Percentiles rank a stretch among this genome's conserved stretches.
phyloP scores from a whole-genome alignment of 2,797 vertebrate genomes.

The Tapirus indicus region DNA sequence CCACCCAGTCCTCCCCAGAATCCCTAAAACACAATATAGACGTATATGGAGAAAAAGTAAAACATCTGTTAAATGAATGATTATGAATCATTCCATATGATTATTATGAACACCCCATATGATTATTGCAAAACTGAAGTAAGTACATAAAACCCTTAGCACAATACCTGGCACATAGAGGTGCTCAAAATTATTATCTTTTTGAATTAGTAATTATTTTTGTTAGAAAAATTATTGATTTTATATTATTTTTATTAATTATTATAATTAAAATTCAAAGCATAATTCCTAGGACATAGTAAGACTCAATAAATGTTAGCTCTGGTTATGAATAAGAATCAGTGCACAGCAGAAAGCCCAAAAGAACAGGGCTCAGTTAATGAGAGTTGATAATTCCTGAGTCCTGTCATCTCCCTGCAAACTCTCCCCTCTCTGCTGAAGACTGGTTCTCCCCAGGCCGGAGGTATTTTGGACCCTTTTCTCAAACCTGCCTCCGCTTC shows the following conservation, averaged over 20 bases:
- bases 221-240: background rate
- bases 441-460: background rate
- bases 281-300: background rate
- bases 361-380: background rate
- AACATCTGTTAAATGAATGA: background rate
- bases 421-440: background rate
- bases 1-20: background rate
- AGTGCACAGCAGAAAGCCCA: background rate
- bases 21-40: background rate
- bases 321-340: background rate
- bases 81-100: no score
- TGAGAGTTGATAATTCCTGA: background rate
- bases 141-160: background rate
- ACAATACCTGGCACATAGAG: background rate
- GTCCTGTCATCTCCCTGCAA: background rate
- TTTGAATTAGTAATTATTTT: conserved; percentile 1
- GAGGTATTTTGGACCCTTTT: background rate
- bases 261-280: background rate
- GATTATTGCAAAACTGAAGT: background rate
- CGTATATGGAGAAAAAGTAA: background rate
- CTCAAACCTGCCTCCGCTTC: background rate
- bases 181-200: background rate
- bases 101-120: background rate
- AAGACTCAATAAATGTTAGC: background rate
- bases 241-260: background rate